Percentiles rank a stretch among this genome's conserved stretches.
phyloP scores from a whole-genome alignment of 2,888 invertebrate species.

The Baccha elongata region DNA sequence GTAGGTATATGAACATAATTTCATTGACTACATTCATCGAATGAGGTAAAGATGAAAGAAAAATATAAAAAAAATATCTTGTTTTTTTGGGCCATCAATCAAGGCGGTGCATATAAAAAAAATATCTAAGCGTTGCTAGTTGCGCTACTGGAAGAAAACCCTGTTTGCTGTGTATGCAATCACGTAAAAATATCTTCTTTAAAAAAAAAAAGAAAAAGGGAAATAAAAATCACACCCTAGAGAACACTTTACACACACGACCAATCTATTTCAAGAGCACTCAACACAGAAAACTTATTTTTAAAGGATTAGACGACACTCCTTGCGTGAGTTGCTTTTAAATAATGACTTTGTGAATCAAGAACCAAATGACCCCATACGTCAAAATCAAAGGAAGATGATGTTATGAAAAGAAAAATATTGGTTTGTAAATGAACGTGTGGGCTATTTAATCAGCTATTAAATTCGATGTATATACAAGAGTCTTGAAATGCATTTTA shows the following conservation, averaged over 20 bases:
- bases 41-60: conserved; percentile 37
- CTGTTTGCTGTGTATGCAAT: conserved; percentile 40
- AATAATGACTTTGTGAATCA: conserved; percentile 27
- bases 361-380: conserved; percentile 45
- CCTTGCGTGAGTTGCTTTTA: conserved; percentile 11
- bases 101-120: conserved; percentile 23
- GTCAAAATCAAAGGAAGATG: conserved; percentile 21
- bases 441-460: conserved; percentile 13
- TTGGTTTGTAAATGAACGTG: neutral
- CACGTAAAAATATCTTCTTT: conserved; percentile 30
- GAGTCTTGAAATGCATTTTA: conserved; percentile 3
- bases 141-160: neutral
- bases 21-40: conserved; percentile 16
- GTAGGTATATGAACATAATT: neutral
- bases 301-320: conserved; percentile 49
- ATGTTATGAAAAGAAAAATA: neutral
- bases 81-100: conserved; percentile 51
- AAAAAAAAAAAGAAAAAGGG: neutral
- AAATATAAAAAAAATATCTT: neutral
- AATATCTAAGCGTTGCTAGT: neutral
- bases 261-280: conserved; percentile 64
- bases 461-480: conserved; percentile 10
- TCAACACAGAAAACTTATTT: conserved; percentile 36
- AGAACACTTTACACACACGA: conserved; percentile 59
- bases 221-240: conserved; percentile 47